A percentile compares a stretch with the other conserved stretches of the same genome.
These are phyloP conservation scores for Macropus fuliginosus DNA, from an alignment of 2,797 vertebrate genomes.

Conservation along the genomic window DNA sequence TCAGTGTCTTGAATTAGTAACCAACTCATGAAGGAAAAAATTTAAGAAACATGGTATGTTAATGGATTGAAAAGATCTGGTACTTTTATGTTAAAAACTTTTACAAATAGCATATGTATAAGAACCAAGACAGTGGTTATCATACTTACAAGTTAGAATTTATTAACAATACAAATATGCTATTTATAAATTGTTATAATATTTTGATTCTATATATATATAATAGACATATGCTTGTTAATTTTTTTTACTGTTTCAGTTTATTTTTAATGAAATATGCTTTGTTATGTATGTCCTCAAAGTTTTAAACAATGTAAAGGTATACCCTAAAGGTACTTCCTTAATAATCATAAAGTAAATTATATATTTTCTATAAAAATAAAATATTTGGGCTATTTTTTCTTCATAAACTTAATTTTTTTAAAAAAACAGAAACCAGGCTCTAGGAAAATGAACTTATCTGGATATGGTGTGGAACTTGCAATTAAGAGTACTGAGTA, in stretches of 20 bases:
- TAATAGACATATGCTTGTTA: neutral
- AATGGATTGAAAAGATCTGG: constrained; percentile 8
- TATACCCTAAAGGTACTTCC: neutral
- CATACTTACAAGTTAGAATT: neutral
- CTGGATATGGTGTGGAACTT: constrained; percentile 97
- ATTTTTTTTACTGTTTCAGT: neutral
- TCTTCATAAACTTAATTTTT: constrained; percentile 59
- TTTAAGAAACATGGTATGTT: neutral
- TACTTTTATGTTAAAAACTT: constrained; percentile 13
- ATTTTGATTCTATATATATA: constrained; percentile 7
- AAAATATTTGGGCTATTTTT: constrained; percentile 11
- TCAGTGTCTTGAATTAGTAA: constrained; percentile 7
- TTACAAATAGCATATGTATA: neutral
- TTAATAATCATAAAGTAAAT: neutral
- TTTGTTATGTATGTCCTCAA: neutral
- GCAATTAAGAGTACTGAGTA: constrained; percentile 99
- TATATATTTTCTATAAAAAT: neutral
- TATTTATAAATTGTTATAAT: neutral
- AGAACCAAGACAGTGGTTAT: neutral
- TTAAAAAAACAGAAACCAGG: constrained; percentile 87
- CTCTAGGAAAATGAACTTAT: constrained; percentile 91
- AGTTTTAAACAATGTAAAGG: neutral
- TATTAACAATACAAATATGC: constrained; percentile 19
- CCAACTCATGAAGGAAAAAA: constrained; percentile 4
- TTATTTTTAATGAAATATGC: neutral